A percentile compares a stretch with the other conserved stretches of the same genome.
These are phyloP conservation scores for Drosophila navojoa DNA, from an alignment of 1,140 invertebrate species.

Conservation along the genomic window DNA sequence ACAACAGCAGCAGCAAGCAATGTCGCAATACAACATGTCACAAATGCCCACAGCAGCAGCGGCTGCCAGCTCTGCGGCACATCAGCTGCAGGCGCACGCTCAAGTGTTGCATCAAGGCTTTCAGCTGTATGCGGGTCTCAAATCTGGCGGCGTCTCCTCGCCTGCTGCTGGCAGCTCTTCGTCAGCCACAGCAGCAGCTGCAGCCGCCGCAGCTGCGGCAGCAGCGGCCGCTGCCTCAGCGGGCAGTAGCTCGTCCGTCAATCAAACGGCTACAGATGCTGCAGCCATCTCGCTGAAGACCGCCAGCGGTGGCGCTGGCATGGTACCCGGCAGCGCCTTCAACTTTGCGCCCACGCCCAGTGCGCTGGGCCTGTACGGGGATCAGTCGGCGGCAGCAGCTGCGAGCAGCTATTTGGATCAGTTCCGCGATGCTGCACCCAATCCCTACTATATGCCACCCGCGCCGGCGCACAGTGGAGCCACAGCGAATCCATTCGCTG, in stretches of 20 bases:
- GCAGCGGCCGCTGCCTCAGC: slow-evolving; percentile 7
- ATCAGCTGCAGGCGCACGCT: slow-evolving; percentile 70
- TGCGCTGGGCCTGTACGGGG: slow-evolving; percentile 85
- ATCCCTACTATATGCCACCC: slow-evolving; percentile 85
- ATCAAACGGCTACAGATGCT: slow-evolving; percentile 84
- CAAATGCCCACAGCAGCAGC: slow-evolving; percentile 40
- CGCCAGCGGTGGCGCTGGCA: slow-evolving; percentile 85
- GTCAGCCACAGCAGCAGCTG: slow-evolving; percentile 24
- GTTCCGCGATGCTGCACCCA: slow-evolving; percentile 85
- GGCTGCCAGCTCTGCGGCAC: slow-evolving; percentile 43
- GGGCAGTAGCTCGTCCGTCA: slow-evolving; percentile 10
- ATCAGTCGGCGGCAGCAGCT: slow-evolving; percentile 84
- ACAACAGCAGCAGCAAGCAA: slow-evolving; percentile 45
- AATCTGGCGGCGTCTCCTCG: slow-evolving; percentile 74
- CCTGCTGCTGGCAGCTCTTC: slow-evolving; percentile 39
- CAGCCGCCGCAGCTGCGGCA: slow-evolving; percentile 1
- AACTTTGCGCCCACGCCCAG: slow-evolving; percentile 87
- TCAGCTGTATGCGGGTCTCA: slow-evolving; percentile 85
- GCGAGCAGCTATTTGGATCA: slow-evolving; percentile 87
- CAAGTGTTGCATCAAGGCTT: slow-evolving; percentile 84
- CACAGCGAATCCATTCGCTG: slow-evolving; percentile 84
- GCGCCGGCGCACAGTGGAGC: slow-evolving; percentile 85
- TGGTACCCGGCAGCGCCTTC: slow-evolving; percentile 88
- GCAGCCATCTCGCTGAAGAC: slow-evolving; percentile 86
- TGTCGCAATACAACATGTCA: slow-evolving; percentile 66